These are phyloP conservation scores for Sphenodon punctatus DNA, from an alignment of 2,797 vertebrate species.

Conservation along the genomic window DNA sequence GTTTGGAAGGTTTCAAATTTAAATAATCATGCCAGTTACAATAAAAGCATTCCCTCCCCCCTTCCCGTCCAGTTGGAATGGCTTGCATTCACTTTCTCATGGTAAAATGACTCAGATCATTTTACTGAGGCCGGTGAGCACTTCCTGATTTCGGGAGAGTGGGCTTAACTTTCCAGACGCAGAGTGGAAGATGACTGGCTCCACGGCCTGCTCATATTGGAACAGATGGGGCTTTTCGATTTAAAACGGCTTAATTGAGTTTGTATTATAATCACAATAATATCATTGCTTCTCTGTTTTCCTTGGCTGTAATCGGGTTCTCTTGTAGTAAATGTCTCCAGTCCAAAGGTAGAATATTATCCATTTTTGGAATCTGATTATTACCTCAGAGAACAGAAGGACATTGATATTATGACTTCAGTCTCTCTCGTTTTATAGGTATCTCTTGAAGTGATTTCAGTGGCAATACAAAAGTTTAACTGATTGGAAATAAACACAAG, in stretches of 20 bases:
- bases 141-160: background rate
- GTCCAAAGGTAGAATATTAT: constrained; percentile 9
- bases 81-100: background rate
- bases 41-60: too few species aligned
- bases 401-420: background rate
- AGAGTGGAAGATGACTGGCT: background rate
- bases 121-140: background rate
- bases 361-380: constrained; percentile 32
- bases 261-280: background rate
- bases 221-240: background rate
- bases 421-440: constrained; percentile 1
- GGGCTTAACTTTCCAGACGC: background rate
- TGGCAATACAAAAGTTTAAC: constrained; percentile 1
- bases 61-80: too few species aligned
- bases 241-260: background rate
- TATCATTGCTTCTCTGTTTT: constrained; percentile 13
- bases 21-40: accelerated
- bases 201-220: background rate
- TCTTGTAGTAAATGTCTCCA: background rate
- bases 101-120: background rate
- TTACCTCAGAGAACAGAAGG: background rate
- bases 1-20: background rate
- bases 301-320: background rate
- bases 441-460: constrained; percentile 25
- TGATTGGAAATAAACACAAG: background rate